Evolutionary conservation across 2,888 invertebrate species (phyloP), one percentile per base, ranked within the genome.

Genomic region (Deladenus siricidicola): DNA sequence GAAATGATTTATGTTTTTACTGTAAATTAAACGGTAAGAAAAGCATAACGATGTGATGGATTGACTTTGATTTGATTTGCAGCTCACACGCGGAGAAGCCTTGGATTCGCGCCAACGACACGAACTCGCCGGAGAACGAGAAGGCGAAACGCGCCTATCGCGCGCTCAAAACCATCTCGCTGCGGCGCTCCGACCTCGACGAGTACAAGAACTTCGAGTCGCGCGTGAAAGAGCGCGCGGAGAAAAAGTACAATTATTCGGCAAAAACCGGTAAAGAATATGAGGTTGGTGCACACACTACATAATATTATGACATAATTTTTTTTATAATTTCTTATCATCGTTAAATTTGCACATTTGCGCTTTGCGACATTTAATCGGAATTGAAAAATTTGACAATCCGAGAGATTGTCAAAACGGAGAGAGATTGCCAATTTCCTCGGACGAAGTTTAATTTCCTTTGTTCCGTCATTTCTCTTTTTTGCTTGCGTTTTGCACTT

Each of bases 151-250:
- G 86, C 71, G 92, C 91, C 0, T 93, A 88, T 80, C 86, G 88
- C 64, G 88, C 90, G 0, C 84, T 94, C 60, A 84, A 92, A 52
- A 90, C 90, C 0, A 88, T 94, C 58, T 89, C 90, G 4, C 88
- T 91, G 2, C 85, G 88, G 60, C 71, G 78, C 6, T 80, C 81
- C 1, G 73, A 76, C 54, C 86, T 87, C 70, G 83, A 85, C 43
- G 87, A 89, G 75, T 89, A 89, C 80, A 82, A 85, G 51, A 85
- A 86, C 61, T 89, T 89, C 76, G 87, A 89, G 52, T 84, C 85
- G 68, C 84, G 86, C 80, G 87, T 88, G 73, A 77, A 73, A 53
- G 65, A 70, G 43, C 64, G 73, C 3, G 77, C 77, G 3, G 76
- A 78, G 47, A 53, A 65, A 28, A 74, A 73, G 61, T 78, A 78